Percentiles rank a stretch among this genome's conserved stretches.
Conservation (phyloP, 2,797 vertebrate genomes). For the Darevskia mixta region DNA sequence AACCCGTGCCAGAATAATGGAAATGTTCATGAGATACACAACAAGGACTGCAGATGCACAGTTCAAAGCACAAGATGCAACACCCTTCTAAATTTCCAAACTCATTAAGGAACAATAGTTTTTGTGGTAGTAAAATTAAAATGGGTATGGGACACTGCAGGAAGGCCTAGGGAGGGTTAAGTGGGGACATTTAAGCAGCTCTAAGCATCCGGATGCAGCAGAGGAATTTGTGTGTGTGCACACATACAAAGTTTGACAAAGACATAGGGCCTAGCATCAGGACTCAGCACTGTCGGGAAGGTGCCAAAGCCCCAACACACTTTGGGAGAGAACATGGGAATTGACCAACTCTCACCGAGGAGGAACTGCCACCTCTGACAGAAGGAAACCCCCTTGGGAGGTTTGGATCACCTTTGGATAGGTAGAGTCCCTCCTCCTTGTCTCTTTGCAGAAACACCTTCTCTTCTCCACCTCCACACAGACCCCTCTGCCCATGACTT, state of each 20-base stretch:
- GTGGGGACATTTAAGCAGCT: not conserved
- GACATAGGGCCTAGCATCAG: not conserved
- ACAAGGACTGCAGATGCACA: not conserved
- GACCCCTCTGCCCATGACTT: not conserved
- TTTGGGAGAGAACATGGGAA: not conserved
- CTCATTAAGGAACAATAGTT: not conserved
- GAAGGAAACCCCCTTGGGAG: not conserved
- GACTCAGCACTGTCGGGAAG: not conserved
- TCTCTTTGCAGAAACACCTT: not conserved
- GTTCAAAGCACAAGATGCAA: not conserved
- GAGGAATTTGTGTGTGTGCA: too few species aligned
- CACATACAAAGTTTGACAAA: not conserved
- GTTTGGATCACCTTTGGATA: not conserved
- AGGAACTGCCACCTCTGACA: not conserved
- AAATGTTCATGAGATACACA: not conserved
- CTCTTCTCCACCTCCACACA: not conserved
- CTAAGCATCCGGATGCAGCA: not conserved
- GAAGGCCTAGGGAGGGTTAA: not conserved
- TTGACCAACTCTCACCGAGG: not conserved
- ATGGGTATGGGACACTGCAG: not conserved
- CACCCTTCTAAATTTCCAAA: not conserved
- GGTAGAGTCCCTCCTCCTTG: not conserved
- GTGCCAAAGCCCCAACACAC: not conserved
- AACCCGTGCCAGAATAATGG: not conserved
- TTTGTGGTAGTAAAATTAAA: not conserved